phyloP scores from a whole-genome alignment of 30 jellyfish, hydroid and myxozoan species.

The Turritopsis dohrnii region DNA sequence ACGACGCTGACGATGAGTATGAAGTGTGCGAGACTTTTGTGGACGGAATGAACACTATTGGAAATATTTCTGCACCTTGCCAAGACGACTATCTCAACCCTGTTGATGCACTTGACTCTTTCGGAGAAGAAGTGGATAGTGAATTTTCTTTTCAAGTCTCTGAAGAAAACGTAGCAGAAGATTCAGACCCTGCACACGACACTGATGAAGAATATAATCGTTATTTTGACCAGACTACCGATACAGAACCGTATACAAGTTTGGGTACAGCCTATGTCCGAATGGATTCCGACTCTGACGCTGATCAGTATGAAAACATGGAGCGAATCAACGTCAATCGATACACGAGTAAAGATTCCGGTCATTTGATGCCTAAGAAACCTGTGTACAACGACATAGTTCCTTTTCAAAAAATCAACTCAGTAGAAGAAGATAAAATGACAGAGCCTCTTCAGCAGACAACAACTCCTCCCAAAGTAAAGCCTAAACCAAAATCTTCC shows the following conservation, averaged over 20 bases:
- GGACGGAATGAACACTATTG: no score
- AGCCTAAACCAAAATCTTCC: background rate
- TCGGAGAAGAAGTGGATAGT: background rate
- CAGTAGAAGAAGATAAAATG: background rate
- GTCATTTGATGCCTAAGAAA: background rate
- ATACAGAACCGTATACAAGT: background rate
- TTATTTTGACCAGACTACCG: background rate
- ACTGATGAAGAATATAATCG: constrained; percentile 1
- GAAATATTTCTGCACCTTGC: no score
- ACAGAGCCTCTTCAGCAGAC: background rate
- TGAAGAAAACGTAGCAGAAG: background rate
- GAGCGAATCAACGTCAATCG: background rate
- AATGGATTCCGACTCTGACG: background rate
- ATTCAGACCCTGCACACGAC: background rate
- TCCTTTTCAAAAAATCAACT: background rate
- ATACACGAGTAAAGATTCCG: background rate
- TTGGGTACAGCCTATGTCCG: background rate
- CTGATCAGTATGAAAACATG: background rate
- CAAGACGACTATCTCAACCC: no score
- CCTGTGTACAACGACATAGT: background rate
- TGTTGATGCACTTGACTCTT: no score
- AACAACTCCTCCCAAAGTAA: background rate
- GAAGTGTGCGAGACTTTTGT: background rate
- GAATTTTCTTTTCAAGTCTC: background rate
- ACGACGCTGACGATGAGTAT: background rate